Conservation (phyloP, 2,888 invertebrate genomes). For the Apamea crenata region DNA sequence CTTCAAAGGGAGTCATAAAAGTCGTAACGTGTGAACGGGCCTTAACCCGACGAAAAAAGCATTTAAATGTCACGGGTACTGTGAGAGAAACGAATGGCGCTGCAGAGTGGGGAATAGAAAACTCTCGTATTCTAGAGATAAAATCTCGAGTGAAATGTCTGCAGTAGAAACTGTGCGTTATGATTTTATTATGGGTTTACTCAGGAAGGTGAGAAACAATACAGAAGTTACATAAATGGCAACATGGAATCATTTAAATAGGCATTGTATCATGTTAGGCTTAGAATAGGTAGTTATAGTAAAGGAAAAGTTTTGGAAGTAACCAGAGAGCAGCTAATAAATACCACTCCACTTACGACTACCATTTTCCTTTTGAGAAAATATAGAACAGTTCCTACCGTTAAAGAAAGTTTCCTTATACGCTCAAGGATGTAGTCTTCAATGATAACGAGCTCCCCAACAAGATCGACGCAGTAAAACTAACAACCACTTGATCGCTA, state of each 20-base stretch:
- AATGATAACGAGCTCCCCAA: constrained; percentile 16
- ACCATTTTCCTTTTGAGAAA: not conserved
- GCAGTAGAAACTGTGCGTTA: constrained; percentile 19
- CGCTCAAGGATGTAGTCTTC: constrained; percentile 15
- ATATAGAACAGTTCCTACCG: not conserved
- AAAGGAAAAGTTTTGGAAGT: not conserved
- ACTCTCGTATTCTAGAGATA: constrained; percentile 54
- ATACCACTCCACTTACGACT: not conserved
- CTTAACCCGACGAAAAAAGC: constrained; percentile 35
- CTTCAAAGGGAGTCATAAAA: not conserved
- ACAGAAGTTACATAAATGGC: not conserved
- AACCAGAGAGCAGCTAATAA: not conserved
- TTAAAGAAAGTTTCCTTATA: not conserved
- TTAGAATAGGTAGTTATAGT: too few species aligned
- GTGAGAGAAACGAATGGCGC: constrained; percentile 52
- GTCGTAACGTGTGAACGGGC: constrained; percentile 13
- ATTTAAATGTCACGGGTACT: constrained; percentile 62
- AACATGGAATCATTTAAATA: not conserved
- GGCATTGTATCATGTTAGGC: not conserved
- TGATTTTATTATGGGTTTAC: constrained; percentile 38
- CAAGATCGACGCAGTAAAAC: constrained; percentile 10
- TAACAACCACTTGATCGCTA: constrained; percentile 44
- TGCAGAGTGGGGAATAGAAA: constrained; percentile 53
- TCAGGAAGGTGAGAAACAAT: not conserved
- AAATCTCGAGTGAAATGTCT: constrained; percentile 44